Evolutionary conservation across 2,888 invertebrate genomes (phyloP).

Genomic region (Drosophila niveifrons): DNA sequence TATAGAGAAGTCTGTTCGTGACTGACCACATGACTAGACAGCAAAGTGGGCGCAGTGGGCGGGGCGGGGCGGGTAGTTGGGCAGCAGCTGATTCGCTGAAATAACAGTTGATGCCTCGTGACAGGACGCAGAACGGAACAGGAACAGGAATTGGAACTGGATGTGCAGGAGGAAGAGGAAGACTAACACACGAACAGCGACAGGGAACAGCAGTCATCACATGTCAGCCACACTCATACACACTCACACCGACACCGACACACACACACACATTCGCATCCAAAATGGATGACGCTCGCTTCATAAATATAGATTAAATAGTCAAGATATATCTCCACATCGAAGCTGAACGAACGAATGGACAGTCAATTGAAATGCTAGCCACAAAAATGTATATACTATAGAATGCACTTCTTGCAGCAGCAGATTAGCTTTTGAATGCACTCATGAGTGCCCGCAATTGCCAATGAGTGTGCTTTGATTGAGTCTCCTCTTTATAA

Average conservation of each 20-base stretch:
- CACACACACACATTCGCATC: neutral
- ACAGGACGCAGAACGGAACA: constrained; percentile 41
- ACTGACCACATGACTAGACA: constrained; percentile 52
- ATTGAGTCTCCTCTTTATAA: neutral
- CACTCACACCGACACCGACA: neutral
- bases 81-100: constrained; percentile 43
- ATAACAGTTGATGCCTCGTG: constrained; percentile 66
- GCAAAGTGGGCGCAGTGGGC: neutral
- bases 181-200: constrained; percentile 13
- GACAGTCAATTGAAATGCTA: constrained; percentile 26
- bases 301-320: constrained; percentile 75
- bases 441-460: constrained; percentile 9
- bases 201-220: constrained; percentile 45
- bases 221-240: constrained; percentile 27
- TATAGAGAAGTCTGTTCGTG: constrained; percentile 32
- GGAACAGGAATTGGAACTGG: constrained; percentile 8
- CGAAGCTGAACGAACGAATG: neutral
- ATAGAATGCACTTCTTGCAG: constrained; percentile 13
- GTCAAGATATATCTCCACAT: constrained; percentile 14
- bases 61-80: neutral
- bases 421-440: constrained; percentile 16
- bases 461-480: neutral
- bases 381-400: constrained; percentile 5
- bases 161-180: constrained; percentile 1
- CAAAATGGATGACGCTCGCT: constrained; percentile 31